These are phyloP conservation scores for Oncorhynchus keta DNA, from an alignment of 2,113 vertebrate species.

Conservation along the genomic window DNA sequence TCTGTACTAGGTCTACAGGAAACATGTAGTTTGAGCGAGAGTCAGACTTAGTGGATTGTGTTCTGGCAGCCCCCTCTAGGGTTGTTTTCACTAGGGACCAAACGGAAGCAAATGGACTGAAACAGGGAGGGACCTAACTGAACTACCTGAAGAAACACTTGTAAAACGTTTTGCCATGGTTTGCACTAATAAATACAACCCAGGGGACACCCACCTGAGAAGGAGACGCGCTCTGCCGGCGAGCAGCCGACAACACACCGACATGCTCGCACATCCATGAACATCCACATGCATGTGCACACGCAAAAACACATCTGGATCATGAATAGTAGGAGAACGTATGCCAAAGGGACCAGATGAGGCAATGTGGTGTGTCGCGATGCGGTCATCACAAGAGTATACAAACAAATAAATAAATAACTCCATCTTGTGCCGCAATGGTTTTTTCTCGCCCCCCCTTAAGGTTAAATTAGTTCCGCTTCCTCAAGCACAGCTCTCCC, in stretches of 20 bases:
- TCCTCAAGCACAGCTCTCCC: constrained; percentile 62
- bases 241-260: neutral
- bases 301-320: constrained; percentile 5
- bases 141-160: too few species aligned
- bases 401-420: neutral
- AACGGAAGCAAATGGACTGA: too few species aligned
- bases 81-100: too few species aligned
- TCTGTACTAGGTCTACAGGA: too few species aligned
- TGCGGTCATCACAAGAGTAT: neutral
- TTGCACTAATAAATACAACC: too few species aligned
- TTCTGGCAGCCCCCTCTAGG: neutral
- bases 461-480: constrained; percentile 72
- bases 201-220: neutral
- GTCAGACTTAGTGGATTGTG: neutral
- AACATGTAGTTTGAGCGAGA: neutral
- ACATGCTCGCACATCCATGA: neutral
- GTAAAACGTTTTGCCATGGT: too few species aligned
- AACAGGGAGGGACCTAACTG: too few species aligned
- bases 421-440: constrained; percentile 24
- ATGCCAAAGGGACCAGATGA: neutral
- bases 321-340: neutral
- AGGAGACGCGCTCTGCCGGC: neutral
- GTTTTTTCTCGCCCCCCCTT: constrained; percentile 49
- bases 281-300: neutral
- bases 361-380: neutral